Percentiles rank a stretch among this genome's conserved stretches.
phyloP scores from a whole-genome alignment of 2,888 invertebrate genomes.

The Drosophila kuntzei region DNA sequence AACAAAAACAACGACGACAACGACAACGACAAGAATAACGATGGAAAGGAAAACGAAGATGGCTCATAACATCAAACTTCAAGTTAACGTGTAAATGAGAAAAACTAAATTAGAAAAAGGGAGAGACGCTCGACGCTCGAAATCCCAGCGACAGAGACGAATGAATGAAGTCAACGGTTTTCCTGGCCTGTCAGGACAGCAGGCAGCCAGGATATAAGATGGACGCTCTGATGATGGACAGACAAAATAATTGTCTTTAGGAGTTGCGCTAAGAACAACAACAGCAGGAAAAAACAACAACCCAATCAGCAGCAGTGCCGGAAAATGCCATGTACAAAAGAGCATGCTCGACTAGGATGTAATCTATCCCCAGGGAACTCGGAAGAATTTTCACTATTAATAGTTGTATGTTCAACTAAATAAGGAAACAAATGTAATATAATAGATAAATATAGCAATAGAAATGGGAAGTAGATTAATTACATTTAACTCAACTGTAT shows the following conservation, averaged over 20 bases:
- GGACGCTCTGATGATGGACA: slow-evolving; percentile 22
- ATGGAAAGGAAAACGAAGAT: slow-evolving; percentile 24
- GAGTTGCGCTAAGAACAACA: slow-evolving; percentile 42
- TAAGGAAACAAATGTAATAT: background rate
- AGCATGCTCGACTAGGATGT: background rate
- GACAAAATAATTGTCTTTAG: slow-evolving; percentile 71
- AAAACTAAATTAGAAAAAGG: slow-evolving; percentile 71
- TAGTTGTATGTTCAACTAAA: background rate
- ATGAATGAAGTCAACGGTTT: slow-evolving; percentile 66
- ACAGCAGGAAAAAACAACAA: slow-evolving; percentile 28
- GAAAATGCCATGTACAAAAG: background rate
- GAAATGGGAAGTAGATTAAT: too few relatives aligned
- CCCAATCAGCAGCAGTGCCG: slow-evolving; percentile 15
- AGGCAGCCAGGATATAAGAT: slow-evolving; percentile 19
- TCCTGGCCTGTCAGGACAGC: slow-evolving; percentile 21
- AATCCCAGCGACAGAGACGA: slow-evolving; percentile 68
- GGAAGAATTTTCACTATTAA: background rate
- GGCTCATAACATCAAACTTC: slow-evolving; percentile 66
- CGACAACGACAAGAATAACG: slow-evolving; percentile 1
- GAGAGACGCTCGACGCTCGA: slow-evolving; percentile 15
- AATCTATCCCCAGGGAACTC: background rate
- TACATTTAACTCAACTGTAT: too few relatives aligned
- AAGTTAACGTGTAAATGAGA: slow-evolving; percentile 67
- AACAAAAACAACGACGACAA: slow-evolving; percentile 5
- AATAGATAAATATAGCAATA: too few relatives aligned